These are phyloP conservation scores for Stenodera caucasica DNA, from an alignment of 2,888 invertebrate species.

Conservation along the genomic window DNA sequence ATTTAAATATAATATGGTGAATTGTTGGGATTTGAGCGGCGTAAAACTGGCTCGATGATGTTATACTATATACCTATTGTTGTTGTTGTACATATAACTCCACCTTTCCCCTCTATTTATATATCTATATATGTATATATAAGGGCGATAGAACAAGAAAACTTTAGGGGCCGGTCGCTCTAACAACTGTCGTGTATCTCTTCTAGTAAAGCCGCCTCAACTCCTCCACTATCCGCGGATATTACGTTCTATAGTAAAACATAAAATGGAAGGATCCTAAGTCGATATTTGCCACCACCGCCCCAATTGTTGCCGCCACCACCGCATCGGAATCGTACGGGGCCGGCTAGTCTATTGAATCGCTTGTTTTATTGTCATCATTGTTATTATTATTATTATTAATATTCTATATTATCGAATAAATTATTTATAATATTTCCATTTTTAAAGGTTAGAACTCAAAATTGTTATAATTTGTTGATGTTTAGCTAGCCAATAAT, in stretches of 20 bases:
- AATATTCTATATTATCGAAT: too few species aligned
- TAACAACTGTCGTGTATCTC: slow-evolving; percentile 50
- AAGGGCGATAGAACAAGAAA: slow-evolving; percentile 15
- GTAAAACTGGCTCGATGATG: slow-evolving; percentile 47
- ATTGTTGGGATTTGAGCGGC: slow-evolving; percentile 41
- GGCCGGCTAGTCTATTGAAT: too few species aligned
- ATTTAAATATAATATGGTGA: too few species aligned
- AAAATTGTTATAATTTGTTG: too few species aligned
- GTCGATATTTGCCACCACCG: slow-evolving; percentile 45
- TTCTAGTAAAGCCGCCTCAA: slow-evolving; percentile 42
- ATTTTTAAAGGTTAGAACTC: too few species aligned
- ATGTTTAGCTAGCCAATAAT: too few species aligned
- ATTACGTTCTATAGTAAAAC: slow-evolving; percentile 51
- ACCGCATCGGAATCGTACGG: too few species aligned
- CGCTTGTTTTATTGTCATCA: too few species aligned
- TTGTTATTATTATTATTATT: too few species aligned
- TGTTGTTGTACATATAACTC: slow-evolving; percentile 13
- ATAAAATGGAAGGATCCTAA: slow-evolving; percentile 52
- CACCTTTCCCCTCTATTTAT: slow-evolving; percentile 34
- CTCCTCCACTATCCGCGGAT: slow-evolving; percentile 50
- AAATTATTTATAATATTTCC: too few species aligned
- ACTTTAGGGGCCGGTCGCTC: slow-evolving; percentile 47
- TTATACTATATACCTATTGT: neutral
- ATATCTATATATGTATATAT: slow-evolving; percentile 26
- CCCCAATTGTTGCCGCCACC: neutral